A percentile compares a stretch with the other conserved stretches of the same genome.
Evolutionary conservation across 2,888 invertebrate species (phyloP).

Genomic region (Mythimna impura): DNA sequence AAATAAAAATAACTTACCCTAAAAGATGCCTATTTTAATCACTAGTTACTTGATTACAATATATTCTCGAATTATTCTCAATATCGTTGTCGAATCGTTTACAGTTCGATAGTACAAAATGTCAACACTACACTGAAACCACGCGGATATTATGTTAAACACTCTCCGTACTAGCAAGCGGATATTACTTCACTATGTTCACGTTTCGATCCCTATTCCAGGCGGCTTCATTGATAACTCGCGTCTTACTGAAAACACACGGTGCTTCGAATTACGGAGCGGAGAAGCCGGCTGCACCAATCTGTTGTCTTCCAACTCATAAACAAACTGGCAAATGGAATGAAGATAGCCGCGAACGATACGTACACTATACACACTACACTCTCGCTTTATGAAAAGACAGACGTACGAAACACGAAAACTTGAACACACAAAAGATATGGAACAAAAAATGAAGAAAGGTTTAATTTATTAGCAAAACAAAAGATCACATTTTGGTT

Average conservation of each 20-base stretch:
- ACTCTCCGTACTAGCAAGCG: constrained; percentile 39
- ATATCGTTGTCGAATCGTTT: constrained; percentile 61
- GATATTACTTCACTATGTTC: constrained; percentile 35
- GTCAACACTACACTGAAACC: constrained; percentile 80
- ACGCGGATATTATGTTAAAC: constrained; percentile 58
- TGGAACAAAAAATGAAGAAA: constrained; percentile 56
- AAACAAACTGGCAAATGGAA: constrained; percentile 86
- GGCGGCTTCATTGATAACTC: constrained; percentile 81
- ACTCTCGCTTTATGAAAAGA: constrained; percentile 38
- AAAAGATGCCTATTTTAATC: constrained; percentile 28
- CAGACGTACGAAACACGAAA: constrained; percentile 27
- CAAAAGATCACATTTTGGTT: constrained; percentile 60
- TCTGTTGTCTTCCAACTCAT: constrained; percentile 90
- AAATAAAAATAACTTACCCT: constrained; percentile 50
- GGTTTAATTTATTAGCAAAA: constrained; percentile 41
- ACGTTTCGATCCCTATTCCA: constrained; percentile 65
- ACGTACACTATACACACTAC: constrained; percentile 57
- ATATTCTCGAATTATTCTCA: constrained; percentile 34
- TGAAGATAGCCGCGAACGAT: constrained; percentile 84
- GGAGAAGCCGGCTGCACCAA: constrained; percentile 85
- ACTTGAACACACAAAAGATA: constrained; percentile 46
- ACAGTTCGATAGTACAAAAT: constrained; percentile 66
- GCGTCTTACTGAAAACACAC: constrained; percentile 80
- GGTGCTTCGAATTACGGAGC: constrained; percentile 76
- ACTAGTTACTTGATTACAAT: constrained; percentile 28